A percentile compares a stretch with the other conserved stretches of the same genome.
Conservation (phyloP, 2,113 vertebrate genomes). For the Neoarius graeffei region DNA sequence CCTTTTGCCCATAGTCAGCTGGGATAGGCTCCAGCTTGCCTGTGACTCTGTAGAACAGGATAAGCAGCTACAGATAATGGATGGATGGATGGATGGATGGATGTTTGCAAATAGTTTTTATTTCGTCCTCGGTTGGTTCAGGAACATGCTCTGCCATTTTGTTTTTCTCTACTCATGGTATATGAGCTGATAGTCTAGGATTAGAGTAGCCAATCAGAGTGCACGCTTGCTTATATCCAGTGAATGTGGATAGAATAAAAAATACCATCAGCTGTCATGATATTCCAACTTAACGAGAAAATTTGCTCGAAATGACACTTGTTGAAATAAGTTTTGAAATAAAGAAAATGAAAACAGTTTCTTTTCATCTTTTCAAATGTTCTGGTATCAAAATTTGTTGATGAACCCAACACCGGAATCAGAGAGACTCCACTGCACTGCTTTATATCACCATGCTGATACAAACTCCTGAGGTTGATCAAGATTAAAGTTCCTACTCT, state of each 20-base stretch:
- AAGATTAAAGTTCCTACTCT: slow-evolving; percentile 17
- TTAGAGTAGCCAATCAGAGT: no score
- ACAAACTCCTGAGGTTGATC: slow-evolving; percentile 14
- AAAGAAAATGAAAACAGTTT: neutral
- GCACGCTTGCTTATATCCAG: no score
- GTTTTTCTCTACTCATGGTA: no score
- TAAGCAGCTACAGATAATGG: no score
- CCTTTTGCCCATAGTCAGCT: no score
- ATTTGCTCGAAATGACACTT: neutral
- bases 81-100: no score
- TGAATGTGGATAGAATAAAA: neutral
- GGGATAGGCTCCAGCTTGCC: no score
- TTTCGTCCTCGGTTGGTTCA: no score
- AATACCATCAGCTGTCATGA: neutral
- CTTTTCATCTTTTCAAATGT: neutral
- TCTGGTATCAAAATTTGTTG: neutral
- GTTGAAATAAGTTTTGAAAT: neutral
- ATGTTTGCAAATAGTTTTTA: no score
- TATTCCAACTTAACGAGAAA: neutral
- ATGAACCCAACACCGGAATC: neutral
- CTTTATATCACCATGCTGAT: neutral
- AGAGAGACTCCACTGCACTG: neutral
- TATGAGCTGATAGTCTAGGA: no score
- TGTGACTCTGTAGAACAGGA: no score
- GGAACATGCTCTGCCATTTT: no score